phyloP scores from a whole-genome alignment of 2,797 vertebrate genomes.

The Phoebastria nigripes region DNA sequence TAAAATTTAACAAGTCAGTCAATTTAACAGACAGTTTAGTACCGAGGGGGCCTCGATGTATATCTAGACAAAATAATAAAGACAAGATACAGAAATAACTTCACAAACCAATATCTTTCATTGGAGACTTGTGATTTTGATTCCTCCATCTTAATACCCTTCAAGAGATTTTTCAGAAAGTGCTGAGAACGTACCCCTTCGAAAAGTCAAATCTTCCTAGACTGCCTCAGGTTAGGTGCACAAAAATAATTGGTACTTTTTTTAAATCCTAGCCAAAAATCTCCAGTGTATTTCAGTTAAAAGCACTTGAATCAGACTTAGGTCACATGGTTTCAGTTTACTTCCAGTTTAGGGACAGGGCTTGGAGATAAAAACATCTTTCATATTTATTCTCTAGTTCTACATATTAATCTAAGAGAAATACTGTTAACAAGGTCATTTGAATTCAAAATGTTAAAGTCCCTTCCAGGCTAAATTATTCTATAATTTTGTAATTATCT shows the following conservation, averaged over 20 bases:
- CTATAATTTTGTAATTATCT: neutral
- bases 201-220: neutral
- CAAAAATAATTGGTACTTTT: neutral
- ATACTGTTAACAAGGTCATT: neutral
- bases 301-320: neutral
- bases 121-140: neutral
- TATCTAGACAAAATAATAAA: neutral
- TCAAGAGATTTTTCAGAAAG: neutral
- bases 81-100: neutral
- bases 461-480: neutral
- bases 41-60: neutral
- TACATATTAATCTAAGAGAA: neutral
- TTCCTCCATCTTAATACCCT: neutral
- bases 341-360: neutral
- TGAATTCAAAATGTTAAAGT: neutral
- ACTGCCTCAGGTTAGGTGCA: neutral
- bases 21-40: neutral
- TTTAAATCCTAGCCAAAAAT: neutral
- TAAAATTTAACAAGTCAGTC: neutral
- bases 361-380: neutral
- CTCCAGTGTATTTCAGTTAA: neutral
- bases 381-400: neutral
- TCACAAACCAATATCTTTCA: neutral
- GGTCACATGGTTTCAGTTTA: neutral
- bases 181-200: neutral